Base-by-base conservation (phyloP, 2,797 vertebrate genomes). In the Eupleurogrammus muticus region DNA sequence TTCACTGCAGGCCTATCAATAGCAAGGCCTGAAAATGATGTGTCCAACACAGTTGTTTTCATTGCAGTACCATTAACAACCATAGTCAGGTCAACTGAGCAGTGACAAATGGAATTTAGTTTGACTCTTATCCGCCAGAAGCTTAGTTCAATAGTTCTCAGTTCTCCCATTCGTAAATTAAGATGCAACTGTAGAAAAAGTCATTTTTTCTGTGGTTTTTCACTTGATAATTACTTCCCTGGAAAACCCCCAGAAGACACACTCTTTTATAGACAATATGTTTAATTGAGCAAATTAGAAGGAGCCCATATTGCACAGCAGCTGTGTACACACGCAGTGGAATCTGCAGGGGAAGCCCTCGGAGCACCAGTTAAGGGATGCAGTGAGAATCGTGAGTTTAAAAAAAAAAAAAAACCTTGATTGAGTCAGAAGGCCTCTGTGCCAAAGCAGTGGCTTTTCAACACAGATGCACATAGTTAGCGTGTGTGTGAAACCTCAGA, bases 321-420 rank as follows among this genome's bases (percentile, higher is more conserved):
- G 94, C 94, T 95, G 94, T 95, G 93, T 94, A 94, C 92, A 94
- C 92, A 94, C 89, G 86, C 59, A 14, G 83, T 71, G 82, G 83
- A 92, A 92, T 93, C 90, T 93, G 90, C 80, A 73, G 83, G 78
- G 82, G 77, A 89, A 90, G 81, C 86, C 87, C 89, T 91, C 83
- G 73, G 87, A 92, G 79, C 84, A 79, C 77, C 66, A 79, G 83
- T 76, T 63, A 82, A 83, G 77, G 61, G 75, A 88, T 76, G 82
- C 57, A 85, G 79, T 73, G 80, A 86, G 82, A 89, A 81, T 82
- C 67, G 53, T 8, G 55, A 63, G 54, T 78, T 65, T 9, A 32
- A 69, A 78, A 72, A 23, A 64, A 57, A 46, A 66, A 44, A 13
- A 58, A 70, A 81, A 64, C 44, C 53, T 65, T 72, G 79, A 89